phyloP scores from a whole-genome alignment of 2,113 vertebrate species.

The Dendrocopos noguchii region DNA sequence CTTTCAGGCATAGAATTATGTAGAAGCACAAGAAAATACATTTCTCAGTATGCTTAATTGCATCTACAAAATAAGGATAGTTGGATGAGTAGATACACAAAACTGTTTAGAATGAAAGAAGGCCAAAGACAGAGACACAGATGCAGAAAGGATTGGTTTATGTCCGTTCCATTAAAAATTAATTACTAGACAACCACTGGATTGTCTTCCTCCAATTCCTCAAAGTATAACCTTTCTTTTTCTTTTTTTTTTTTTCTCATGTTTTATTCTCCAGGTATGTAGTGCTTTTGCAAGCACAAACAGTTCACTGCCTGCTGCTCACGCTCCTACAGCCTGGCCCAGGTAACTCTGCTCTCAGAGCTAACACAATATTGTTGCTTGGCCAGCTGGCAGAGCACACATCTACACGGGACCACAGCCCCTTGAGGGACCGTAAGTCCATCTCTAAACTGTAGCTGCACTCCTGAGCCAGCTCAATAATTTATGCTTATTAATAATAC shows the following conservation, averaged over 20 bases:
- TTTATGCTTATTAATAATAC: constrained; percentile 65
- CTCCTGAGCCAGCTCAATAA: constrained; percentile 44
- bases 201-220: not conserved
- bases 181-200: not conserved
- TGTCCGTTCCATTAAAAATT: not conserved
- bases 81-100: not conserved
- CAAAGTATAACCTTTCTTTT: not conserved
- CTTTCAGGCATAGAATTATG: not conserved
- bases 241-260: no score
- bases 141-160: not conserved
- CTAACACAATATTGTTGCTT: not conserved
- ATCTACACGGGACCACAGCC: not conserved
- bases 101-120: not conserved
- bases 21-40: not conserved
- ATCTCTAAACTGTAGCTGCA: constrained; percentile 15
- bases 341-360: not conserved
- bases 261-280: not conserved
- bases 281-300: not conserved
- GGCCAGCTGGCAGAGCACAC: constrained; percentile 25
- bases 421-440: not conserved
- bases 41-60: not conserved
- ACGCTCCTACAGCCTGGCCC: not conserved
- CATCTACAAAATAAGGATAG: not conserved
- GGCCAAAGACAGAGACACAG: not conserved
- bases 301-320: rapidly evolving